phyloP scores from a whole-genome alignment of 2,113 vertebrate species.

The Amphiprion ocellaris region DNA sequence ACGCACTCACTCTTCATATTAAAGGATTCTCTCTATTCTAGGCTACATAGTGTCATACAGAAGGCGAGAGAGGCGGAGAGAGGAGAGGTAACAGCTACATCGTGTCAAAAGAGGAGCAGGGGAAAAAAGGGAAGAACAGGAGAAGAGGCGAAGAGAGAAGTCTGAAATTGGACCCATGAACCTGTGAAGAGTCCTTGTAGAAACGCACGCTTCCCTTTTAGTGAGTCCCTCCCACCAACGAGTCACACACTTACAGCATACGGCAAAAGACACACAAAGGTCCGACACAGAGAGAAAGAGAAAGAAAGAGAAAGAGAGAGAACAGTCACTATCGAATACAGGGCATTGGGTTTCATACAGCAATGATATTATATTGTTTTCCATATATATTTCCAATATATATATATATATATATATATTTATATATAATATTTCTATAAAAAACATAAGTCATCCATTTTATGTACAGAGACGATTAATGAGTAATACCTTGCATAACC shows the following conservation, averaged over 20 bases:
- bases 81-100: conserved; percentile 77
- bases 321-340: conserved; percentile 87
- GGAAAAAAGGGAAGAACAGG: conserved; percentile 44
- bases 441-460: conserved; percentile 87
- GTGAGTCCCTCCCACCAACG: conserved; percentile 67
- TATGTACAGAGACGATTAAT: conserved; percentile 86
- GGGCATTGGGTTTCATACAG: conserved; percentile 84
- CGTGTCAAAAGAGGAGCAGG: conserved; percentile 67
- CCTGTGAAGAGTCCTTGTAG: conserved; percentile 78
- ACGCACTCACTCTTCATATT: conserved; percentile 53
- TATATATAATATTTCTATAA: conserved; percentile 83
- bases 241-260: conserved; percentile 77
- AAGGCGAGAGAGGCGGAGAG: conserved; percentile 74
- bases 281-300: conserved; percentile 76
- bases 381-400: conserved; percentile 87
- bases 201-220: conserved; percentile 61
- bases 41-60: conserved; percentile 82
- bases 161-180: conserved; percentile 82
- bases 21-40: conserved; percentile 76
- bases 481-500: conserved; percentile 89
- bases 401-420: conserved; percentile 63
- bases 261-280: conserved; percentile 78
- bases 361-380: conserved; percentile 84
- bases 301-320: conserved; percentile 79
- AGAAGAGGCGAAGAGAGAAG: conserved; percentile 69